Evolutionary conservation across 2,888 invertebrate species (phyloP).

Genomic region (Drosophila macrothrix): DNA sequence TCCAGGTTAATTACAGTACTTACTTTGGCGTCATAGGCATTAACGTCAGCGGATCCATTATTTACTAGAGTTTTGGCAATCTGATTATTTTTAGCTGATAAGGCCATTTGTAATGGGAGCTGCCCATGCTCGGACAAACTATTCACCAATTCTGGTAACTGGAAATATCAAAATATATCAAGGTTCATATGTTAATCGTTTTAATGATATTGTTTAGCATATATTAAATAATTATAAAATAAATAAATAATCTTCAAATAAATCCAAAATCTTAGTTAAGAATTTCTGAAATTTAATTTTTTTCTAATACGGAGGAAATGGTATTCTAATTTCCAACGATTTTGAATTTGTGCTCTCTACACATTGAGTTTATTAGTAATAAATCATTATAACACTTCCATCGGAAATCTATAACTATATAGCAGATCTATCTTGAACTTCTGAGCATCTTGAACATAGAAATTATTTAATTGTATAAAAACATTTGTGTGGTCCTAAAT

Average conservation of each 20-base stretch:
- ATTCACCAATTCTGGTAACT: constrained; percentile 93
- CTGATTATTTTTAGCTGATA: constrained; percentile 91
- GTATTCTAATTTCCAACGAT: neutral
- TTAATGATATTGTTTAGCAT: no score
- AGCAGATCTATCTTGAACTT: neutral
- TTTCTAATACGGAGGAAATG: neutral
- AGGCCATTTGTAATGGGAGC: constrained; percentile 94
- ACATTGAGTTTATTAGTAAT: neutral
- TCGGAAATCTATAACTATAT: neutral
- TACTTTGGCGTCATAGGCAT: constrained; percentile 89
- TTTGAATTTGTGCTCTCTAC: neutral
- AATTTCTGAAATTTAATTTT: neutral
- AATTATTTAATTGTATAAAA: neutral
- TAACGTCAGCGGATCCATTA: constrained; percentile 92
- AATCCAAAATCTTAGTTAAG: neutral
- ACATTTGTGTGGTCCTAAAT: neutral
- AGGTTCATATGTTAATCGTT: neutral
- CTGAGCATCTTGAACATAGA: neutral
- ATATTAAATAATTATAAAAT: neutral
- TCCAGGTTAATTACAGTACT: constrained; percentile 8
- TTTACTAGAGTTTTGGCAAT: constrained; percentile 94
- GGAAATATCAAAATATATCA: constrained; percentile 83
- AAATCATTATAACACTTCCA: neutral
- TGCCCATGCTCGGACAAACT: constrained; percentile 94
- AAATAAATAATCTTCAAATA: neutral